Evolutionary conservation across 2,113 vertebrate genomes (phyloP), one percentile per base, ranked within the genome.

Genomic region (Hydrochoerus hydrochaeris): DNA sequence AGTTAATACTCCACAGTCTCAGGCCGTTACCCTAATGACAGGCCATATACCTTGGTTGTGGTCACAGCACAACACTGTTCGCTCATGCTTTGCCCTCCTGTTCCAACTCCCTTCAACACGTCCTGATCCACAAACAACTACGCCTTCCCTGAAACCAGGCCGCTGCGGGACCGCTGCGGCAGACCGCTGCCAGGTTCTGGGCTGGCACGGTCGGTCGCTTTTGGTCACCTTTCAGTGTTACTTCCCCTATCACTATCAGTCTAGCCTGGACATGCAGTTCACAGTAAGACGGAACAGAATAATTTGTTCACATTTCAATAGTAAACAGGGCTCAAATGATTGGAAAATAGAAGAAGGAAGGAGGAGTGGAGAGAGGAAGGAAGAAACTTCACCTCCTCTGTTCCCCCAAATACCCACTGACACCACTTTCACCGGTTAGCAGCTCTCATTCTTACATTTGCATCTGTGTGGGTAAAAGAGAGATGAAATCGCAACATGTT

Each of bases 261-360:
- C 32, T 83, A n/a, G n/a, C 54, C 71, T 49, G 54, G 26, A 77
- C n/a, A 7, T 2, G n/a, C 65, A 67, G 60, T 75, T 84, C 67
- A 62, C 85, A 91, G 38, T 38, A 88, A 89, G 71, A 54, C 22
- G 60, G 52, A 75, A 38, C 2, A 86, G 4, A 67, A 11, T 63
- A 49, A 75, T 94, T 81, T 62, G 4, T 90, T 94, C 52, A 41
- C 11, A 65, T 41, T 78, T 82, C 60, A 41, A 91, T 96, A 87
- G 46, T 57, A 24, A 38, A 6, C 20, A 67, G 80, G 49, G 44
- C 1, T 8, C 35, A 63, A 71, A 80, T 26, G 1, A 5, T 95
- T 92, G 11, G 24, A 65, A 95, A 90, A 73, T 1, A 32, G 30
- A 73, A 69, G 38, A 92, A 77, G 3, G 22, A 62, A 0, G 28